Base-by-base conservation (phyloP, 2,888 invertebrate species). In the Agrotis ipsilon region DNA sequence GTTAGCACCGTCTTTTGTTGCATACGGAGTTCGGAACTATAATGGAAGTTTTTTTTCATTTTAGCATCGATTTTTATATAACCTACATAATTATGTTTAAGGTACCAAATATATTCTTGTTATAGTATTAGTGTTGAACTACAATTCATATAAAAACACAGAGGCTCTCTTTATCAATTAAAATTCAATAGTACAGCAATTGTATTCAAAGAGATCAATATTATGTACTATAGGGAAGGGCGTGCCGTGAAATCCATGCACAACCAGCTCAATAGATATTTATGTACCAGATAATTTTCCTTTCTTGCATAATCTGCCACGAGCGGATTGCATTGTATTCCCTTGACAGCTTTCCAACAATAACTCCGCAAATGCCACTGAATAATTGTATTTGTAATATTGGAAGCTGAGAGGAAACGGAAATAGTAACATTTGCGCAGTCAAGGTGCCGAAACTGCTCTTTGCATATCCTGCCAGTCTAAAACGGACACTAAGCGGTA, bases 281-380 rank as follows among this genome's bases (percentile, higher is more conserved):
- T 64, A 63, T 54, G 60, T 46, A 58, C 51, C 16, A 73, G 19
- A 64, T 72, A 68, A 68, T 67, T 72, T 75, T 68, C 43, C 68
- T 68, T 79, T 54, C 58, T 77, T 73, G 49, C 65, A 62, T 43
- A 75, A 75, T 71, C 55, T 61, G 60, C 7, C 45, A 63, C 19
- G 58, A 58, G 68, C 57, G 13, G 18, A 63, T 57, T 62, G 68
- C 61, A 72, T 62, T 74, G 59, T 75, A 64, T 72, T 78, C 64
- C 72, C 75, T 76, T 74, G 75, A 75, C 58, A 66, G 68, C 70
- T 78, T 72, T 81, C 73, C 66, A 73, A 78, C 70, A 77, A 75
- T 75, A 82, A 74, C 60, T 70, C 43, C 45, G 48, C 61, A 51
- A 78, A 69, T 67, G 61, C 74, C 51, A 70, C 58, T 61, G 63